phyloP scores from a whole-genome alignment of 2,888 invertebrate genomes.

The Belgica antarctica region DNA sequence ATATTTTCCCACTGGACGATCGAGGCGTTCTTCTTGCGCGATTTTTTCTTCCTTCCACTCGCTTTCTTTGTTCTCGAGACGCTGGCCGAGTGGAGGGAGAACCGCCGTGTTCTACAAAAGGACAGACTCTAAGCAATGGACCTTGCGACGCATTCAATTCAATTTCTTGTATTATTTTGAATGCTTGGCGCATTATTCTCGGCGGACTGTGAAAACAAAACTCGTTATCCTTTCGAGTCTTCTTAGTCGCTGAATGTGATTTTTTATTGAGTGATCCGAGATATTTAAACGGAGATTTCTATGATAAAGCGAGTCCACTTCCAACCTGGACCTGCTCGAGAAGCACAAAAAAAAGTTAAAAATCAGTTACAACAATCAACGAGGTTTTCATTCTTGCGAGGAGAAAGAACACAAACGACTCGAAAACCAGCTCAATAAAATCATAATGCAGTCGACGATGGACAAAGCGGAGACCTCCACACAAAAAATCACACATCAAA shows the following conservation, averaged over 20 bases:
- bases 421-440: constrained; percentile 38
- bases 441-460: constrained; percentile 22
- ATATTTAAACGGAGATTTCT: background rate
- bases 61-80: too few species aligned
- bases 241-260: background rate
- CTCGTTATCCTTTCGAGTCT: constrained; percentile 32
- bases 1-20: constrained; percentile 35
- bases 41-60: background rate
- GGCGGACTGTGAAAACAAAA: constrained; percentile 11
- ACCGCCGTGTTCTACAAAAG: background rate
- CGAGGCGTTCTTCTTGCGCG: background rate
- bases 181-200: constrained; percentile 19
- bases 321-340: background rate
- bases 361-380: constrained; percentile 23
- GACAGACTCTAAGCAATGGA: constrained; percentile 21
- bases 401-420: background rate
- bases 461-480: constrained; percentile 22
- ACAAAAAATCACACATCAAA: constrained; percentile 41
- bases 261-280: constrained; percentile 3
- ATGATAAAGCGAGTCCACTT: background rate
- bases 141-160: constrained; percentile 17
- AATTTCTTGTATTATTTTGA: constrained; percentile 5
- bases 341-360: background rate
- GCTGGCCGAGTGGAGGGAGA: background rate
- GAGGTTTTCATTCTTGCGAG: background rate